Percentiles rank a stretch among this genome's conserved stretches.
phyloP scores from a whole-genome alignment of 2,113 vertebrate genomes.

The Myocastor coypus region DNA sequence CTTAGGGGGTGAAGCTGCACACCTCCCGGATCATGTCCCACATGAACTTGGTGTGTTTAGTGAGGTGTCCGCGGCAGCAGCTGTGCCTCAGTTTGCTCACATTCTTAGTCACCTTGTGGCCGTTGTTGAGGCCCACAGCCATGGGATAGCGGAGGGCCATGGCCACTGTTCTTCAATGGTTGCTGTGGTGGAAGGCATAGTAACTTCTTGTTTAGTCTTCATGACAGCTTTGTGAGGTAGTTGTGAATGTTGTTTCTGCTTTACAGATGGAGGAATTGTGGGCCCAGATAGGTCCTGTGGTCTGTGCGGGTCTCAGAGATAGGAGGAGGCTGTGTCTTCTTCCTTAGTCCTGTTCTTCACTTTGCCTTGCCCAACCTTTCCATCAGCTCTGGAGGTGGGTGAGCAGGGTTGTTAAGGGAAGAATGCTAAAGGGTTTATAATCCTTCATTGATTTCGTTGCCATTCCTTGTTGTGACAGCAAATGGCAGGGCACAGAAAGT shows the following conservation, averaged over 20 bases:
- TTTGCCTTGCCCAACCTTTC: not conserved
- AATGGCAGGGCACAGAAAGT: not conserved
- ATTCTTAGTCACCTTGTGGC: too few relatives aligned
- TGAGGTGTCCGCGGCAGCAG: too few relatives aligned
- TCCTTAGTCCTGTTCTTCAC: not conserved
- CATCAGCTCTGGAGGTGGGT: not conserved
- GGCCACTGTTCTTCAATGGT: too few relatives aligned
- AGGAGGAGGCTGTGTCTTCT: not conserved
- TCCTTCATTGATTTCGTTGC: not conserved
- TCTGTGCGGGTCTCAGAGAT: not conserved
- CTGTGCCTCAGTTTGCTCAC: too few relatives aligned
- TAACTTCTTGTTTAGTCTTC: constrained; percentile 29
- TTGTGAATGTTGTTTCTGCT: not conserved
- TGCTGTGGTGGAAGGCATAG: too few relatives aligned
- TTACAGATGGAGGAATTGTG: not conserved
- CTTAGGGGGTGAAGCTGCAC: too few relatives aligned
- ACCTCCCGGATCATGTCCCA: too few relatives aligned
- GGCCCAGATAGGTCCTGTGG: not conserved
- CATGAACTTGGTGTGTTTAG: too few relatives aligned
- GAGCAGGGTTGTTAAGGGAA: not conserved
- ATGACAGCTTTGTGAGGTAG: not conserved
- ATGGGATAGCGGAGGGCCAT: too few relatives aligned
- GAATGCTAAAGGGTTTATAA: not conserved
- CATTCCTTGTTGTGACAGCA: not conserved
- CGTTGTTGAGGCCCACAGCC: too few relatives aligned